phyloP scores from a whole-genome alignment of 2,797 vertebrate species.

The Schizopygopsis pylzovi region DNA sequence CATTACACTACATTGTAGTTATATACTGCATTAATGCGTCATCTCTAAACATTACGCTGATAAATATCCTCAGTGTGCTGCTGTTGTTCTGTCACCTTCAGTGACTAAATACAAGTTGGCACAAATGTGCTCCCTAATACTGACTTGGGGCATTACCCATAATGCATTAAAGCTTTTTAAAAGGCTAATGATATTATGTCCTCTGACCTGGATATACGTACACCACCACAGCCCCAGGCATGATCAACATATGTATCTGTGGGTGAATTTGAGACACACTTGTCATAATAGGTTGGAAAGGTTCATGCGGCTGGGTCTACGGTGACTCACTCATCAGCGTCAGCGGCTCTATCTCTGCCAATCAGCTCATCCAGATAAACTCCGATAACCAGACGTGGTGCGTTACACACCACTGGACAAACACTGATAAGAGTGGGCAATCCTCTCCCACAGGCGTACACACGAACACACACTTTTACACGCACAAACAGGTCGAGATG shows the following conservation, averaged over 20 bases:
- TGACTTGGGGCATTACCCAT: not conserved
- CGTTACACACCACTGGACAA: constrained; percentile 46
- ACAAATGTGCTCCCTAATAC: not conserved
- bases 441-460: constrained; percentile 29
- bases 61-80: not conserved
- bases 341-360: constrained; percentile 41
- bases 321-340: constrained; percentile 29
- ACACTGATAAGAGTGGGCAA: constrained; percentile 47
- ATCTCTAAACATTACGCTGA: not conserved
- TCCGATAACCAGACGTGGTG: constrained; percentile 41
- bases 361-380: constrained; percentile 55
- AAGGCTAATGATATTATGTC: not conserved
- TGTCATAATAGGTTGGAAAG: constrained; percentile 17
- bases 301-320: constrained; percentile 5
- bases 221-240: not conserved
- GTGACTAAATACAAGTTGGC: constrained; percentile 7
- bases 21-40: not conserved
- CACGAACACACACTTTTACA: not conserved
- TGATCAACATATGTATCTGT: constrained; percentile 17
- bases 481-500: not conserved
- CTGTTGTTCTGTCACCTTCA: constrained; percentile 16
- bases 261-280: constrained; percentile 21
- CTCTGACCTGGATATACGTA: not conserved
- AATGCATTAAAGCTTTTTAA: constrained; percentile 21
- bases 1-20: not conserved